phyloP scores from a whole-genome alignment of 1,140 invertebrate genomes.

The Caenorhabditis inopinata region DNA sequence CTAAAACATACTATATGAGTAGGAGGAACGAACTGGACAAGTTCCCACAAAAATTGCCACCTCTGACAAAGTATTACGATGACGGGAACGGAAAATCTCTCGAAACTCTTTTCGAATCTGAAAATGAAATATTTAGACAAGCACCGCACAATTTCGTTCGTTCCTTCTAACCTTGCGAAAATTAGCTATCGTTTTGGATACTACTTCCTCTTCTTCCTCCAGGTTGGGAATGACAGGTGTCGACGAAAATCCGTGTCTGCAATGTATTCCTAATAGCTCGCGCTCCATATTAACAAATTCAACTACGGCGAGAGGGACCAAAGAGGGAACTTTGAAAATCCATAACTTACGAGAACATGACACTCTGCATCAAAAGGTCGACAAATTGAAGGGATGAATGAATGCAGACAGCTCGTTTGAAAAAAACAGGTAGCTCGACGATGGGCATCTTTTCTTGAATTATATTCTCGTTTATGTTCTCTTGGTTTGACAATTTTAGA shows the following conservation, averaged over 20 bases:
- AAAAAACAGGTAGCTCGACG: neutral
- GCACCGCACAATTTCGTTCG: too few species aligned
- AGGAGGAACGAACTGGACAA: neutral
- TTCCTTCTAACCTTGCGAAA: neutral
- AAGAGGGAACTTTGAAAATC: neutral
- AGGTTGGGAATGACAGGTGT: neutral
- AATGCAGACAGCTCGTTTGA: neutral
- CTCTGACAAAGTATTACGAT: neutral
- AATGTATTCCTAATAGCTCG: neutral
- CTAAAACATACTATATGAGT: neutral
- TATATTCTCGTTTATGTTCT: neutral
- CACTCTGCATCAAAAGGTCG: neutral
- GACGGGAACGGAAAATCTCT: neutral
- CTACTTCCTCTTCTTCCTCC: neutral
- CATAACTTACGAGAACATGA: slow-evolving; percentile 12
- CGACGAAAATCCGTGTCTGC: neutral
- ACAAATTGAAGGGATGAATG: slow-evolving; percentile 1
- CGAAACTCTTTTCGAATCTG: slow-evolving; percentile 21
- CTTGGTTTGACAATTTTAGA: neutral
- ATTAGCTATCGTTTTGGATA: neutral
- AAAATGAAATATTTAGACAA: neutral
- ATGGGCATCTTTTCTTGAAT: too few species aligned
- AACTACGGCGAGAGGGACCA: too few species aligned
- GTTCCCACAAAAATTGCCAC: neutral
- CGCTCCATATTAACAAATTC: too few species aligned